Percentiles rank a stretch among this genome's conserved stretches.
These are phyloP conservation scores for Rhingia campestris DNA, from an alignment of 2,888 invertebrate genomes.

Conservation along the genomic window DNA sequence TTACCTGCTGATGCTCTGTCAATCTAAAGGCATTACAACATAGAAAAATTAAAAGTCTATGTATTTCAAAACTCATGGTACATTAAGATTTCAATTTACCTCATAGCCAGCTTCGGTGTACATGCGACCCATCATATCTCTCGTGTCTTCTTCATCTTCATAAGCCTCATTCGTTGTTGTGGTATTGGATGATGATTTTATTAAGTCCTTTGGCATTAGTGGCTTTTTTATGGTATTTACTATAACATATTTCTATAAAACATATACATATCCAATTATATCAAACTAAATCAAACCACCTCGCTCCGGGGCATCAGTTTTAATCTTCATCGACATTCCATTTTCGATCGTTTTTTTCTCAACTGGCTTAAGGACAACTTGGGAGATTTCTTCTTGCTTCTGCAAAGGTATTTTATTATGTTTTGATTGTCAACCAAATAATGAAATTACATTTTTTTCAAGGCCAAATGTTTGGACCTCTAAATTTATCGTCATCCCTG, in stretches of 20 bases:
- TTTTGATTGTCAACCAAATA: neutral
- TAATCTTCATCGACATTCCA: constrained; percentile 77
- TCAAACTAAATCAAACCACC: constrained; percentile 64
- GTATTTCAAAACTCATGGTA: neutral
- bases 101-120: constrained; percentile 90
- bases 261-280: neutral
- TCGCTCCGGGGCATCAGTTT: constrained; percentile 77
- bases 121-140: constrained; percentile 91
- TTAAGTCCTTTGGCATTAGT: constrained; percentile 76
- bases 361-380: constrained; percentile 36
- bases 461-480: constrained; percentile 89
- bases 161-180: constrained; percentile 79
- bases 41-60: neutral
- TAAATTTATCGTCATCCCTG: constrained; percentile 94
- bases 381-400: constrained; percentile 51
- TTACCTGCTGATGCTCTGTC: constrained; percentile 95
- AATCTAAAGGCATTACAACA: too few relatives aligned
- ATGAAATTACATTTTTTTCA: constrained; percentile 65
- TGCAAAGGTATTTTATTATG: constrained; percentile 6
- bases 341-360: constrained; percentile 78
- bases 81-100: constrained; percentile 81
- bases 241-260: neutral
- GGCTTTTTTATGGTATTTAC: constrained; percentile 75
- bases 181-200: constrained; percentile 33
- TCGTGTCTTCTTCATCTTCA: constrained; percentile 89